Evolutionary conservation across 2,113 vertebrate species (phyloP), one percentile per base, ranked within the genome.

Genomic region (Charadrius vociferus): DNA sequence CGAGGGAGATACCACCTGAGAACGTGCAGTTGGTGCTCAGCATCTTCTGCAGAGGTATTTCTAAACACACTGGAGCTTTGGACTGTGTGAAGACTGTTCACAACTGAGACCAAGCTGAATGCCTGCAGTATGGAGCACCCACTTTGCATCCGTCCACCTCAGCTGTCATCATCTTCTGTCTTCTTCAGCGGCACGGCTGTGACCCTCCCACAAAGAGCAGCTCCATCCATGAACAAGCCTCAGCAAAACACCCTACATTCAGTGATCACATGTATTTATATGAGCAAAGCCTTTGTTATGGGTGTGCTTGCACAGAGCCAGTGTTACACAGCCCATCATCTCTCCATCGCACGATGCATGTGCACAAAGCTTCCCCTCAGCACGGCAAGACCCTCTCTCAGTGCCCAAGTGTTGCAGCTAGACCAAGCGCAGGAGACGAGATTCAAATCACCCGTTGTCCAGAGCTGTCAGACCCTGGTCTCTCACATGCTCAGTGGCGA

Each of bases 311-410:
- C 72, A 11, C 8, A 6, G 37, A 43, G 85, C 68, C 71, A 34
- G 83, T 41, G 45, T 14, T 32, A 16, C 55, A 4, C 7, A 22
- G 58, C 6, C 58, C 67, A 11, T 32, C 77, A 16, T 2, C 21
- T 14, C 81, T 37, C 53, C 47, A 41, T n/a, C 3, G 4, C 1
- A 6, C 12, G 41, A 88, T 1, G 6, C 7, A 3, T 0, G 1
- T 2, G 41, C 49, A n/a, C 78, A 65, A 37, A 77, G 68, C 39
- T 23, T 4, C 55, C 47, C 77, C 81, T 49, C 45, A 10, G 34
- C 2, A 1, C 17, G 16, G 4, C 11, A 7, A 55, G 62, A 32
- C 41, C 41, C 56, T 2, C 8, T 39, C 58, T 30, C 41, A 7
- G 32, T 3, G 47, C 53, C 45, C 4, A 32, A 43, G 39, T 4